These are phyloP conservation scores for Galago senegalensis DNA, from an alignment of 2,797 vertebrate genomes.

Conservation along the genomic window DNA sequence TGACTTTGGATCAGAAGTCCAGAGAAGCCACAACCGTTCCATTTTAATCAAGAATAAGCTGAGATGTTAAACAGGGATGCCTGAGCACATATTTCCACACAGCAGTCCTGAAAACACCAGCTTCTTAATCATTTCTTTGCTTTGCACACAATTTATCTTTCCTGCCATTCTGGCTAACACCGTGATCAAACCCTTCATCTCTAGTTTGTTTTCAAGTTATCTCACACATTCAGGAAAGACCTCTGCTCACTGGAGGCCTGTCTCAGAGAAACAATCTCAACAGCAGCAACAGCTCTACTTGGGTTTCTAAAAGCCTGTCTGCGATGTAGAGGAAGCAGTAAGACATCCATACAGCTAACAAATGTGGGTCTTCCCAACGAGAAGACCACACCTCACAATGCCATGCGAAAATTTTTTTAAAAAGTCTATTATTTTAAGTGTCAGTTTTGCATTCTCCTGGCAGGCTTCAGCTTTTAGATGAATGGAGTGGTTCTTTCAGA, in stretches of 20 bases:
- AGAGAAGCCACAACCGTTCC: neutral
- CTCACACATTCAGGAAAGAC: neutral
- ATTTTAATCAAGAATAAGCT: neutral
- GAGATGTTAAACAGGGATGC: neutral
- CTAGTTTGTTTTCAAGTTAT: neutral
- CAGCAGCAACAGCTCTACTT: neutral
- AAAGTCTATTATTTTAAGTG: neutral
- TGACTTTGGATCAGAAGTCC: slow-evolving; percentile 8
- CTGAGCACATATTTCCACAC: neutral
- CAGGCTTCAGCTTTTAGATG: neutral
- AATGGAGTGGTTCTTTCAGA: neutral
- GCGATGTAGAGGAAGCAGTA: neutral
- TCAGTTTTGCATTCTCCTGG: neutral
- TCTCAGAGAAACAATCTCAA: neutral
- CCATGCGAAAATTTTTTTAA: neutral
- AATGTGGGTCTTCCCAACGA: neutral
- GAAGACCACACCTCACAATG: neutral
- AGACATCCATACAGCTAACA: neutral
- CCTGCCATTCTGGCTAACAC: neutral
- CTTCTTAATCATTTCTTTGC: slow-evolving; percentile 36
- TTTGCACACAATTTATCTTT: slow-evolving; percentile 51
- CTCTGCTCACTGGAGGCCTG: neutral
- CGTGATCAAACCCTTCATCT: slow-evolving; percentile 32
- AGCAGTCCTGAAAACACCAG: neutral
- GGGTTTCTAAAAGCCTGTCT: neutral